A percentile compares a stretch with the other conserved stretches of the same genome.
These are phyloP conservation scores for Phengaris arion DNA, from an alignment of 2,888 invertebrate genomes.

Conservation along the genomic window DNA sequence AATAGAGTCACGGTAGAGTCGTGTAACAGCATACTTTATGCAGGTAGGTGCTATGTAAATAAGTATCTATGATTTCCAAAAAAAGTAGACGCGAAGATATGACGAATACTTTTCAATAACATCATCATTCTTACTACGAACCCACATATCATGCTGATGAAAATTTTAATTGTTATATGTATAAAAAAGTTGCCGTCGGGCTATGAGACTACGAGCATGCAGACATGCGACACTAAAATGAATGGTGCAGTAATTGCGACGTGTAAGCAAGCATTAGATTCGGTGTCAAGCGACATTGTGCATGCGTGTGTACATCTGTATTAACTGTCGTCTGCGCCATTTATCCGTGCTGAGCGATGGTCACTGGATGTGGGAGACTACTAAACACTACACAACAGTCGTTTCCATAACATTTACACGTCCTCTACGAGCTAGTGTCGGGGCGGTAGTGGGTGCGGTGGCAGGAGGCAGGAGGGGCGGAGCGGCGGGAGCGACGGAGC, in stretches of 20 bases:
- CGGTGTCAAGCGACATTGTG: background rate
- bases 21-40: background rate
- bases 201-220: slow-evolving; percentile 3
- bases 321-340: slow-evolving; percentile 14
- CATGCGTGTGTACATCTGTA: background rate
- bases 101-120: background rate
- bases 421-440: slow-evolving; percentile 35
- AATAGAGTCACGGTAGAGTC: too few relatives aligned
- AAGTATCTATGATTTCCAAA: background rate
- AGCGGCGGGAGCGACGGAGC: slow-evolving; percentile 47
- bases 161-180: background rate
- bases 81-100: background rate
- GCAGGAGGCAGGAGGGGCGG: slow-evolving; percentile 41
- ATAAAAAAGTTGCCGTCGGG: background rate
- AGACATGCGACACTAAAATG: slow-evolving; percentile 2
- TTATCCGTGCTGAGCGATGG: background rate
- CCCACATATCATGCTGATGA: background rate
- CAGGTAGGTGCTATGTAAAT: background rate
- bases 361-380: background rate
- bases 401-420: background rate
- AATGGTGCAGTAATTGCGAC: slow-evolving; percentile 1
- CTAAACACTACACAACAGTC: background rate
- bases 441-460: slow-evolving; percentile 46
- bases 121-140: background rate
- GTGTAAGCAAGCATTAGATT: background rate